Evolutionary conservation across 2,113 vertebrate species (phyloP).

Genomic region (Herpetotheres cachinnans): DNA sequence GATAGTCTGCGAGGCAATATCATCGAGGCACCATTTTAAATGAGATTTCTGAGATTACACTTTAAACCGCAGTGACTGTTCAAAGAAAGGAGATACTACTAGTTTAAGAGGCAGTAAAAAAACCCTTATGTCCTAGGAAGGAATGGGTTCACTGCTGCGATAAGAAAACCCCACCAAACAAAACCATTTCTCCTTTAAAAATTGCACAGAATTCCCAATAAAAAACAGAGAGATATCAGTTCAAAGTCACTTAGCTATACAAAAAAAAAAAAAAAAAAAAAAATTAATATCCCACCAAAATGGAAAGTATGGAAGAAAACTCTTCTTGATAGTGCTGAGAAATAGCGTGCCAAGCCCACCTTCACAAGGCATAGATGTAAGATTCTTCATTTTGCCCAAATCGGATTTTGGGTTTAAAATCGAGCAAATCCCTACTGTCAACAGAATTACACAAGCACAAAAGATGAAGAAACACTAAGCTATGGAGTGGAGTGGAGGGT

Average conservation of each 20-base stretch:
- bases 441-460: neutral
- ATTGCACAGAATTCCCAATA: neutral
- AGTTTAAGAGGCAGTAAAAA: neutral
- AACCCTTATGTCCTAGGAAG: fast-evolving
- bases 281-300: neutral
- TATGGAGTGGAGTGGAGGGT: neutral
- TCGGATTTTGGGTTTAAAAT: neutral
- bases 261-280: neutral
- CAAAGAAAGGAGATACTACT: neutral
- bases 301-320: neutral
- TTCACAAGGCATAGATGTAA: neutral
- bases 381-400: neutral
- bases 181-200: neutral
- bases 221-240: neutral
- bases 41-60: neutral
- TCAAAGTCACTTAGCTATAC: neutral
- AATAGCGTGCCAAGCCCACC: neutral
- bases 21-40: neutral
- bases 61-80: neutral
- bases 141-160: neutral
- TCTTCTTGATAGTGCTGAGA: neutral
- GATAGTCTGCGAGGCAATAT: neutral
- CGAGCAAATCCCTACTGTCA: neutral
- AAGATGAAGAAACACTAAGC: neutral
- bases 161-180: neutral